These are phyloP conservation scores for Zeugodacus cucurbitae DNA, from an alignment of 1,140 invertebrate species.

Conservation along the genomic window DNA sequence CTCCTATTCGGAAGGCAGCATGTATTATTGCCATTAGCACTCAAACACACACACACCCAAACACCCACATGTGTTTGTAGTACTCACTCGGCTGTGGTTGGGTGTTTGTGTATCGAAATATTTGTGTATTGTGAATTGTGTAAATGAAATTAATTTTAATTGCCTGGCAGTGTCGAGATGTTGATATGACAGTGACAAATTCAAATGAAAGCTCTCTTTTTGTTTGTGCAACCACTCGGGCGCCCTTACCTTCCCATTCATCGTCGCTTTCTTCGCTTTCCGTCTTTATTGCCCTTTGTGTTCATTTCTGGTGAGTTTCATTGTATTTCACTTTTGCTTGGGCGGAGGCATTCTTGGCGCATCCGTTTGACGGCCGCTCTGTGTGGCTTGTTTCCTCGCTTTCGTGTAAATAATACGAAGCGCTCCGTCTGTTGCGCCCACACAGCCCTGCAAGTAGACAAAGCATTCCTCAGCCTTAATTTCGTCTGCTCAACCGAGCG, in stretches of 20 bases:
- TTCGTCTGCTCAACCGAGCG: no score
- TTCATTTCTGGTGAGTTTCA: background rate
- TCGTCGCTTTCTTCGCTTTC: no score
- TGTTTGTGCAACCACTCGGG: background rate
- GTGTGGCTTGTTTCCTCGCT: background rate
- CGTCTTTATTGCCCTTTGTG: background rate
- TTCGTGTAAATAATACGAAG: background rate
- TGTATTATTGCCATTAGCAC: no score
- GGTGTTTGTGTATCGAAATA: background rate
- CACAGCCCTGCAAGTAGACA: no score
- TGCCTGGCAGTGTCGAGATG: background rate
- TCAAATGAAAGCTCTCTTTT: background rate
- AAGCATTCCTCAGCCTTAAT: no score
- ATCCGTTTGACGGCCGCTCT: background rate
- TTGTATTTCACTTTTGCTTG: background rate
- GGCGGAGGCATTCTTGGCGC: background rate
- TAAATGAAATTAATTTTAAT: constrained; percentile 22
- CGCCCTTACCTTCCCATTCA: background rate
- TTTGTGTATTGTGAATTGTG: background rate
- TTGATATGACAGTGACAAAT: constrained; percentile 29
- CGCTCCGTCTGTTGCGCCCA: no score
- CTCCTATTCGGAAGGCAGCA: no score
- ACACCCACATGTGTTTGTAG: background rate
- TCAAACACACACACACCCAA: no score
- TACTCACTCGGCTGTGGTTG: background rate